Evolutionary conservation across 2,113 vertebrate species (phyloP).

Genomic region (Isichthys henryi): DNA sequence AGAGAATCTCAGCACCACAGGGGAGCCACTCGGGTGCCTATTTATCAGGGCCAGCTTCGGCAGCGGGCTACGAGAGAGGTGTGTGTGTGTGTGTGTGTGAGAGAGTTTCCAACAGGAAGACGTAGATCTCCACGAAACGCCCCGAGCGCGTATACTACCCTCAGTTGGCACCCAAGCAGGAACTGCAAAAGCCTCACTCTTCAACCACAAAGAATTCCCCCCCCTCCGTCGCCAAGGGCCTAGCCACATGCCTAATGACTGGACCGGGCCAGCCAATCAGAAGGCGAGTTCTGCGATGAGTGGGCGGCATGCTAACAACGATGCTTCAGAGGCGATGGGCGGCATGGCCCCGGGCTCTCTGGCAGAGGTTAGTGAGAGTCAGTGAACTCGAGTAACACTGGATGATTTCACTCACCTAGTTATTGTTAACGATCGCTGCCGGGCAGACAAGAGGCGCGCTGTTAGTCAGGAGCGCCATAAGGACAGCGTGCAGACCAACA

Average conservation of each 20-base stretch:
- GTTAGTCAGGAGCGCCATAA: background rate
- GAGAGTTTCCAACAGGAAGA: background rate
- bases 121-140: too few relatives aligned
- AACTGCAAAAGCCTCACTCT: background rate
- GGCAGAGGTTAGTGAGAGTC: slow-evolving; percentile 52
- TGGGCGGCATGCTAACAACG: slow-evolving; percentile 48
- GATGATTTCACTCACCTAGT: slow-evolving; percentile 1
- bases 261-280: slow-evolving; percentile 39
- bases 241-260: slow-evolving; percentile 48
- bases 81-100: background rate
- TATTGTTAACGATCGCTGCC: background rate
- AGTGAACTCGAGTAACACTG: slow-evolving; percentile 55
- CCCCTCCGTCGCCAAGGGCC: slow-evolving; percentile 44
- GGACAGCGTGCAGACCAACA: background rate
- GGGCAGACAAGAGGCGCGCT: background rate
- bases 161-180: slow-evolving; percentile 22
- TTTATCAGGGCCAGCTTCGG: background rate
- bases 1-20: background rate
- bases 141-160: background rate
- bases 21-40: background rate
- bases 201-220: slow-evolving; percentile 42
- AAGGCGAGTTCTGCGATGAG: slow-evolving; percentile 32
- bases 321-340: slow-evolving; percentile 48
- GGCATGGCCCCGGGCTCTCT: slow-evolving; percentile 39
- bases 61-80: background rate